These are phyloP conservation scores for Acanthiza pusilla DNA, from an alignment of 2,797 vertebrate genomes.

Conservation along the genomic window DNA sequence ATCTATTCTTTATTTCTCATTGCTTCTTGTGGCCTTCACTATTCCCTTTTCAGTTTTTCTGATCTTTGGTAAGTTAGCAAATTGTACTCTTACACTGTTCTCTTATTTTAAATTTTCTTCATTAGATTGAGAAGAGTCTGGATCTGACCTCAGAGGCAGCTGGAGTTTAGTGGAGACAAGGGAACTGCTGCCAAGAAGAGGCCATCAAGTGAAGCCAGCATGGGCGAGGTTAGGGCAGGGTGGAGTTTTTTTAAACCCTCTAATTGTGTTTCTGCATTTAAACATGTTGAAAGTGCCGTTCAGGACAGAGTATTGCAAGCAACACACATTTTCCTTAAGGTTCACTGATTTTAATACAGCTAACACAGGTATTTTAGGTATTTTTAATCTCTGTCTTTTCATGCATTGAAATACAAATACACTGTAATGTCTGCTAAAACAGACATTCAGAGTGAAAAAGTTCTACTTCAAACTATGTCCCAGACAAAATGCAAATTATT, in stretches of 20 bases:
- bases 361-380: background rate
- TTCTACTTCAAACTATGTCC: background rate
- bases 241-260: background rate
- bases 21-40: background rate
- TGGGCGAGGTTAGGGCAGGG: background rate
- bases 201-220: background rate
- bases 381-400: background rate
- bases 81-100: background rate
- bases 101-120: background rate
- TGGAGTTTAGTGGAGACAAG: background rate
- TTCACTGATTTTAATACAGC: background rate
- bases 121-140: background rate
- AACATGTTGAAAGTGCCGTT: background rate
- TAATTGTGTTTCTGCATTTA: conserved; percentile 16
- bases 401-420: background rate
- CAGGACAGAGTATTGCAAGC: background rate
- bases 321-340: background rate
- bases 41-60: background rate
- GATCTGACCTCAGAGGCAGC: background rate
- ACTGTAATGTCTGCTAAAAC: background rate
- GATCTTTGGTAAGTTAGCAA: background rate
- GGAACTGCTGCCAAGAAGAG: background rate
- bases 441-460: background rate
- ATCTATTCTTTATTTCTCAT: background rate
- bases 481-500: background rate